These are phyloP conservation scores for Intellagama lesueurii DNA, from an alignment of 2,797 vertebrate species.

Conservation along the genomic window DNA sequence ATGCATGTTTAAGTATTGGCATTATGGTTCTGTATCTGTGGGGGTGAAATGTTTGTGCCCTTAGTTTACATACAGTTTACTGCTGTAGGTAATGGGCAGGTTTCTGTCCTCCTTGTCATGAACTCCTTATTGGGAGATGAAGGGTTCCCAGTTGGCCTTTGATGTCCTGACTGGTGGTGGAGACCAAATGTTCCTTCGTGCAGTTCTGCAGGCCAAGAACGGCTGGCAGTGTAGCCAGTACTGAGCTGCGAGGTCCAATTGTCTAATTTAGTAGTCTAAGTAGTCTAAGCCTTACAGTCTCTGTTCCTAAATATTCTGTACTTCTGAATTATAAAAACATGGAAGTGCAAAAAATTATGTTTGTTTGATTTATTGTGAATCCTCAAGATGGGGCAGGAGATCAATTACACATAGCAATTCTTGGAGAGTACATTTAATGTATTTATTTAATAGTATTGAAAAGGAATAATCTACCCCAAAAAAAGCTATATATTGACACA, in stretches of 20 bases:
- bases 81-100: background rate
- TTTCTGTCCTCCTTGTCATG: background rate
- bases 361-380: background rate
- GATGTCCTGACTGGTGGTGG: background rate
- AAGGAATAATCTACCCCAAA: no score
- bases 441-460: no score
- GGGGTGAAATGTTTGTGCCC: background rate
- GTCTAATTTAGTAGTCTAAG: background rate
- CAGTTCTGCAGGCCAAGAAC: background rate
- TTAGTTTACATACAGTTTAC: no score
- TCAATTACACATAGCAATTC: background rate
- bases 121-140: background rate
- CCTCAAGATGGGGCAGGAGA: background rate
- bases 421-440: background rate
- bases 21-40: background rate
- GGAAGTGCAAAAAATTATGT: no score
- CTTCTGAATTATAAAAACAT: background rate
- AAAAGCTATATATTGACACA: background rate
- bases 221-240: background rate
- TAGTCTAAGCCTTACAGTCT: background rate
- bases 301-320: background rate
- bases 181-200: background rate
- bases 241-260: background rate
- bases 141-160: background rate
- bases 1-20: background rate